Conservation (phyloP, 2,888 invertebrate species). For the Caenorhabditis imperialis region DNA sequence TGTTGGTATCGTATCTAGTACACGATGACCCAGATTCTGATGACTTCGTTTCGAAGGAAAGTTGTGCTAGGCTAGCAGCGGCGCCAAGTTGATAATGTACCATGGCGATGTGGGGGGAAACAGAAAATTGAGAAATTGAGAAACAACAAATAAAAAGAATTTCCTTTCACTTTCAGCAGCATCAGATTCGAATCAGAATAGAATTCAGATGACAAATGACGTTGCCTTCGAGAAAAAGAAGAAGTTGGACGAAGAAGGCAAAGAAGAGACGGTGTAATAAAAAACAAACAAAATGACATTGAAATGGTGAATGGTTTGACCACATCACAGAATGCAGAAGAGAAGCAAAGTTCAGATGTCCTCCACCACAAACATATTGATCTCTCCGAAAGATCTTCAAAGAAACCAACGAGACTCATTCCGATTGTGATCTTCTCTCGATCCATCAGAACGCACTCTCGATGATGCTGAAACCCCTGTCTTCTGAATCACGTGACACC, state of each 20-base stretch:
- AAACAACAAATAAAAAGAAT: no score
- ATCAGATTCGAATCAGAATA: no score
- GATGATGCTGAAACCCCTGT: slow-evolving; percentile 5
- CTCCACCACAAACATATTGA: slow-evolving; percentile 33
- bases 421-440: not conserved
- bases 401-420: slow-evolving; percentile 30
- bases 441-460: slow-evolving; percentile 1
- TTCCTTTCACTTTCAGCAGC: no score
- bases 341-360: slow-evolving; percentile 40
- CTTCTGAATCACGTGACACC: no score
- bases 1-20: slow-evolving; percentile 23
- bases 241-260: slow-evolving; percentile 37
- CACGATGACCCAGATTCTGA: slow-evolving; percentile 33
- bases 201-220: no score
- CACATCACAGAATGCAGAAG: not conserved
- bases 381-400: slow-evolving; percentile 45
- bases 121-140: no score
- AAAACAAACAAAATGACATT: slow-evolving; percentile 3
- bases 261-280: not conserved
- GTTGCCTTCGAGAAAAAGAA: no score
- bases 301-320: not conserved
- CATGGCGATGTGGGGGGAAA: no score
- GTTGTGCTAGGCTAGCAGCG: no score
- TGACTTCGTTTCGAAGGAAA: not conserved
- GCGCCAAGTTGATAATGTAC: no score